Evolutionary conservation across 2,888 invertebrate genomes (phyloP), one percentile per base, ranked within the genome.

Genomic region (Drosophila melanocephala): DNA sequence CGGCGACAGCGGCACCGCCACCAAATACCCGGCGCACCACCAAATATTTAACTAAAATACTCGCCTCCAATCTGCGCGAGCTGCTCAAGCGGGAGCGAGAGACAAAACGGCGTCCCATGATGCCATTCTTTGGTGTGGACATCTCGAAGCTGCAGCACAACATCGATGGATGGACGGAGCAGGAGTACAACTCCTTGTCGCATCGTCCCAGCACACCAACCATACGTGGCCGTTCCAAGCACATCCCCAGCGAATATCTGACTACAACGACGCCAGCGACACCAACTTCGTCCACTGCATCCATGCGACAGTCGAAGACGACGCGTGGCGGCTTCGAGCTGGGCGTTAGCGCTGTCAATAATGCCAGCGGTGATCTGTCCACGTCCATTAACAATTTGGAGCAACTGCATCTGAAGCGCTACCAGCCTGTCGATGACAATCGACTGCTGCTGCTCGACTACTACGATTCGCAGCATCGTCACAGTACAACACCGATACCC

Each of bases 141-240:
- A 95, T 97, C 19, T 95, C 95, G 19, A 95, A 96, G 88, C 93
- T 97, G 44, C 97, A 97, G 91, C 96, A 97, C 82, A 97, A 96
- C 81, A 97, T 97, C 67, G 97, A 97, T 84, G 96, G 96, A 76
- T 97, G 97, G 97, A 97, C 97, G 0, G 96, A 96, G 84, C 96
- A 96, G 93, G 96, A 96, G 84, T 97, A 95, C 92, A 95, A 96
- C 0, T 94, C 94, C 76, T 83, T 93, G 22, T 93, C 94, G 3
- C 94, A 95, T 83, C 94, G 93, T 70, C 94, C 94, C 7, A 95
- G 95, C 52, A 94, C 94, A 0, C 95, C 94, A 58, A 95, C 95
- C 64, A 95, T 95, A 78, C 94, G 96, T 59, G 95, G 94, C 1
- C 94, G 95, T 4, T 95, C 97, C 3, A 97, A 97, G 92, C 95